phyloP scores from a whole-genome alignment of 2,888 invertebrate species.

The Andrena hattorfiana region DNA sequence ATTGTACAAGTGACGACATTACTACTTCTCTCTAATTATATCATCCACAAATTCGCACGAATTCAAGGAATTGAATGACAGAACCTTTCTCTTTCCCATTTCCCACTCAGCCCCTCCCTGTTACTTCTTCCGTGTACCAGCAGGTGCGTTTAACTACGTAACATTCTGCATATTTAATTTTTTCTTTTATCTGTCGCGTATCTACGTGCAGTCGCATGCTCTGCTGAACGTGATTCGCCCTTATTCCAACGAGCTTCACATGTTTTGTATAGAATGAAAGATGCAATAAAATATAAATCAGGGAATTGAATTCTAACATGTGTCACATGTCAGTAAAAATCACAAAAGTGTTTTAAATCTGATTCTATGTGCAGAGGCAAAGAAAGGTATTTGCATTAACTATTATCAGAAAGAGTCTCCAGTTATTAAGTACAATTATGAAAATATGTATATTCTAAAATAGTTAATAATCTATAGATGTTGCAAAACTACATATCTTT shows the following conservation, averaged over 20 bases:
- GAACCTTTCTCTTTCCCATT: conserved; percentile 62
- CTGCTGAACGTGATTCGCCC: conserved; percentile 56
- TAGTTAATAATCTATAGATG: no score
- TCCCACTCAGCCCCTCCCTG: conserved; percentile 19
- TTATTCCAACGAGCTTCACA: conserved; percentile 27
- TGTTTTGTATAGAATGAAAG: neutral
- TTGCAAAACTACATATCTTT: no score
- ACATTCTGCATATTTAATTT: conserved; percentile 67
- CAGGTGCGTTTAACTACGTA: conserved; percentile 70
- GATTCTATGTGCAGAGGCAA: neutral
- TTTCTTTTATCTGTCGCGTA: conserved; percentile 50
- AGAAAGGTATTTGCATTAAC: no score
- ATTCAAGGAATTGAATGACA: conserved; percentile 73
- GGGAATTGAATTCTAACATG: neutral
- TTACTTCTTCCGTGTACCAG: conserved; percentile 45
- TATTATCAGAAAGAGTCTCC: no score
- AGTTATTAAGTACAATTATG: no score
- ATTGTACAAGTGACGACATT: conserved; percentile 10
- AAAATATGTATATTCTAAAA: no score
- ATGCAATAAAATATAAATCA: neutral
- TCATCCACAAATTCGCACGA: conserved; percentile 33
- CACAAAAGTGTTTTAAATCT: neutral
- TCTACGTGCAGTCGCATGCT: conserved; percentile 37
- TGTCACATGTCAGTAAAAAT: neutral
- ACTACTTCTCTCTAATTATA: conserved; percentile 25